A percentile compares a stretch with the other conserved stretches of the same genome.
Conservation (phyloP, 2,888 invertebrate genomes). For the Yponomeuta plumbellus region DNA sequence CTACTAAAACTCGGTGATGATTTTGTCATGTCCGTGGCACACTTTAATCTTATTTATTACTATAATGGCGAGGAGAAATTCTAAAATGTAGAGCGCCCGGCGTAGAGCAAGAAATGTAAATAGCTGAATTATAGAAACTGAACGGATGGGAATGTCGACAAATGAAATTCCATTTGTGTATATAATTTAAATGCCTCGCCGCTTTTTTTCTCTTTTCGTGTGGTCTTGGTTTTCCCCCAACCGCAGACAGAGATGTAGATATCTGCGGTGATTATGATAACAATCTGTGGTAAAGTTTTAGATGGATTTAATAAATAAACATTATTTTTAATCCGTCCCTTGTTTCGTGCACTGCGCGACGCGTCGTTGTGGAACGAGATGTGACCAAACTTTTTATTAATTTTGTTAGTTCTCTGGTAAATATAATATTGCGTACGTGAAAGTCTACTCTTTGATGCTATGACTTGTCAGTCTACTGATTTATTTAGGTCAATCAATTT, state of each 20-base stretch:
- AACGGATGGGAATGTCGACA: not conserved
- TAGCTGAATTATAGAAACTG: slow-evolving; percentile 13
- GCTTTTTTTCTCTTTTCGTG: not conserved
- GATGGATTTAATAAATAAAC: not conserved
- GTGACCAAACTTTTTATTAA: not conserved
- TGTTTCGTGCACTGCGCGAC: not conserved
- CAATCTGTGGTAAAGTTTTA: not conserved
- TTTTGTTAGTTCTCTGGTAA: not conserved
- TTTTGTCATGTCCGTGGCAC: not conserved
- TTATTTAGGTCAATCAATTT: too few relatives aligned
- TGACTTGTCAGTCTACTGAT: too few relatives aligned
- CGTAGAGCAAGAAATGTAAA: not conserved
- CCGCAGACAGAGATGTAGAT: not conserved
- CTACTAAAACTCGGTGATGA: not conserved
- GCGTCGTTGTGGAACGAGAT: not conserved
- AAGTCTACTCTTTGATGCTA: too few relatives aligned
- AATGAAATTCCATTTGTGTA: slow-evolving; percentile 14
- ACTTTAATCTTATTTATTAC: not conserved
- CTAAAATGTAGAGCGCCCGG: slow-evolving; percentile 7
- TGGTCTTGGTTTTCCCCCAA: not conserved
- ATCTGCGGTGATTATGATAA: not conserved
- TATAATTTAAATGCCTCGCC: slow-evolving; percentile 9
- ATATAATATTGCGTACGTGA: not conserved
- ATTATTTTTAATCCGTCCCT: not conserved
- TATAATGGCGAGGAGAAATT: not conserved